Percentiles rank a stretch among this genome's conserved stretches.
Conservation (phyloP, 1,140 invertebrate genomes). For the Drosophila murphyi region DNA sequence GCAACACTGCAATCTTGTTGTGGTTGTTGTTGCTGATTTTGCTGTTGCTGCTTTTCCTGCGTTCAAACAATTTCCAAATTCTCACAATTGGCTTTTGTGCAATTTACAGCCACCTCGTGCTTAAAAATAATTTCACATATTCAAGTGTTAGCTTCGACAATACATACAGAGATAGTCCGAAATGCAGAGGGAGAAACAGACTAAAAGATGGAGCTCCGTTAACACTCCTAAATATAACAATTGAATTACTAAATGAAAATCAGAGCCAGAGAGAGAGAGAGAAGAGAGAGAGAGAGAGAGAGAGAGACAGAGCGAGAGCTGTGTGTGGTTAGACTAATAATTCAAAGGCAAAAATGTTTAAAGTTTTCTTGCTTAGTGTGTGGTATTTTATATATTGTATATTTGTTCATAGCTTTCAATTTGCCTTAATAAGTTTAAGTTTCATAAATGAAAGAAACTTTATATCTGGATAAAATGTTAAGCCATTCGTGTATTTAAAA, state of each 20-base stretch:
- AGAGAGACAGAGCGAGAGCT: not conserved
- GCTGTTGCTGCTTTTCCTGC: conserved; percentile 5
- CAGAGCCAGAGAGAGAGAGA: not conserved
- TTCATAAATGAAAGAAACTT: too few species aligned
- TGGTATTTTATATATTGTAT: too few species aligned
- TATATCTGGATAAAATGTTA: too few species aligned
- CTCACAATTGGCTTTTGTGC: conserved; percentile 71
- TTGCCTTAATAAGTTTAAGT: too few species aligned
- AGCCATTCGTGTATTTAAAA: too few species aligned
- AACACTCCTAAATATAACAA: not conserved
- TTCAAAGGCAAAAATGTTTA: not conserved
- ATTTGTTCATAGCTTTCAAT: too few species aligned
- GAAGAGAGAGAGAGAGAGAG: not conserved
- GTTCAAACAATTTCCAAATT: conserved; percentile 68
- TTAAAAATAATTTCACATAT: conserved; percentile 73
- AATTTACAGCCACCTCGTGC: conserved; percentile 68
- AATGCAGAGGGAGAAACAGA: not conserved
- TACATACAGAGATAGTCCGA: conserved; percentile 24
- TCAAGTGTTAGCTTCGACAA: conserved; percentile 52
- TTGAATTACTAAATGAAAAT: not conserved
- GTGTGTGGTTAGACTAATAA: too few species aligned
- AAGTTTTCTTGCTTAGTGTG: not conserved
- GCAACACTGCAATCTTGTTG: conserved; percentile 15
- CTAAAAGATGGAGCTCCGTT: not conserved
- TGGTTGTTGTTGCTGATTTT: not conserved